Base-by-base conservation (phyloP, 2,888 invertebrate species). In the Dichetophora obliterata region DNA sequence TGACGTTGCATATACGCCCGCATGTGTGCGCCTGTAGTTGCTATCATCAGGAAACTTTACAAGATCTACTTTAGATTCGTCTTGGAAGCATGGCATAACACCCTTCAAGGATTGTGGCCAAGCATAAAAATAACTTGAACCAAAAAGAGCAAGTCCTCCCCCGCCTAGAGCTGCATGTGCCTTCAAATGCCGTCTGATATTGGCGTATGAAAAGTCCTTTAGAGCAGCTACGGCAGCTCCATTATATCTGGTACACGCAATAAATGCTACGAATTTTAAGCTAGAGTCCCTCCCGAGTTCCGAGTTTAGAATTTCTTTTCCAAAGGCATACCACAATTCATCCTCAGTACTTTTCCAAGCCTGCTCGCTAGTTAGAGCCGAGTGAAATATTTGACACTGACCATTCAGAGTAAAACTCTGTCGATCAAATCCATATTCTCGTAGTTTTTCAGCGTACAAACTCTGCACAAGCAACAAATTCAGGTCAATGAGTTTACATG, bases 161-260 rank as follows among this genome's bases (percentile, higher is more conserved):
- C 96, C 95, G 54, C 98, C 98, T 77, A 98, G 90, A 0, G 98
- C 97, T n/a, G 95, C 95, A 88, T 97, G 95, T 0, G 94, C 96
- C 86, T 94, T 92, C 8, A 95, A 93, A 80, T 94, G 90, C 2
- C 91, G 91, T 82, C 93, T 90, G 43, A 93, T 92, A 86, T 93
- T 94, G 70, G 93, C 92, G 85, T 95, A 94, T 0, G 92, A 92
- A 87, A 91, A 91, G 63, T 92, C 91, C 80, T 91, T 92, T 5
- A 83, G 81, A 69, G 92, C 91, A 3, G 91, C 90, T 59, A 88
- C 92, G 0, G 91, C 90, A n/a, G 82, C 91, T 5, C 94, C 94
- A 83, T 93, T 91, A 88, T 95, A 97, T 83, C 93, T 91, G 0
- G 97, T 97, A 87, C 96, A 96, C 0, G 96, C 95, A 81, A 98